Base-by-base conservation (phyloP, 2,113 vertebrate genomes). In the Gobio gobio region DNA sequence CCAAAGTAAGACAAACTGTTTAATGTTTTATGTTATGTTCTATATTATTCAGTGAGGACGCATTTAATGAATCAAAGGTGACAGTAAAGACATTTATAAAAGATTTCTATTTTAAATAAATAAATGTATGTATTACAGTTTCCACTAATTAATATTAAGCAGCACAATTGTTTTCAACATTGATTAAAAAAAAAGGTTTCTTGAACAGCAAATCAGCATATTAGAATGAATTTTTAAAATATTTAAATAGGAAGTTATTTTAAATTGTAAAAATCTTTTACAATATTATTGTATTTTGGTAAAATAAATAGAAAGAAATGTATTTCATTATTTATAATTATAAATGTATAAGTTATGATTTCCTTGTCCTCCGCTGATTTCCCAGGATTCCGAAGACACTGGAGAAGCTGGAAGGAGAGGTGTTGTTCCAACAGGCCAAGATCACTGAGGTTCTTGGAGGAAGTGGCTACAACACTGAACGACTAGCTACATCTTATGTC, bases 401-500 rank as follows among this genome's bases (percentile, higher is more conserved):
- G 16, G 96, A 97, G 9, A 95, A 90, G 36, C 92, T 95, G 1
- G 95, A 95, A 16, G 94, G 93, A 0, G 95, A 96, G 8, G 82
- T 97, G 82, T 93, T 99, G 89, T 98, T 99, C 90, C 96, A 96
- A 84, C 97, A 99, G 91, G 97, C 96, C 45, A 98, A 99, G 92
- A 97, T 99, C 92, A 97, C 97, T 0, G 97, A 98, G 82, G 97
- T 97, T 24, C 93, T 99, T n/a, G 97, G 97, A 0, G 97, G 97
- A 72, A 98, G 97, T 0, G 98, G 98, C 43, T 99, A 99, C 88
- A 99, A 97, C 84, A 94, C 96, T 0, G 98, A 99, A 47, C 87
- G 96, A 78, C 95, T 99, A 83, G 96, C 95, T 82, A 96, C 96
- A 0, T 97, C 97, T 24, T 99, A 98, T 22, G 78, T 97, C 80